Conservation (phyloP, 2,888 invertebrate species). For the Drosophila basisetae region DNA sequence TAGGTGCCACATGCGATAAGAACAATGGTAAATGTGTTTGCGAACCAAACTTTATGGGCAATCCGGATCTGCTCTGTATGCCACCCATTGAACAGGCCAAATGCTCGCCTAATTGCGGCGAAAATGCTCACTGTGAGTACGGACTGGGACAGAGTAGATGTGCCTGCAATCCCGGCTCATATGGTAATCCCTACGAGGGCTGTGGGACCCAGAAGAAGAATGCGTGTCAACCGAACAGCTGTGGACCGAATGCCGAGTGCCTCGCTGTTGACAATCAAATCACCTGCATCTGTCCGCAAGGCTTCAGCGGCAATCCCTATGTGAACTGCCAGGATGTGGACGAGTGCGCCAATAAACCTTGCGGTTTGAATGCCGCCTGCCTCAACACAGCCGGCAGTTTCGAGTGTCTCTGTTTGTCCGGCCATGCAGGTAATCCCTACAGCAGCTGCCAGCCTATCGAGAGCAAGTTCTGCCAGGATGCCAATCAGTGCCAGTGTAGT, state of each 20-base stretch:
- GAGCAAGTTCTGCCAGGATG: constrained; percentile 89
- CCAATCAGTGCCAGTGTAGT: constrained; percentile 89
- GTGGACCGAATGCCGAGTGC: constrained; percentile 93
- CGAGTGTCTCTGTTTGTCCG: constrained; percentile 94
- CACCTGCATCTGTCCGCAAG: constrained; percentile 93
- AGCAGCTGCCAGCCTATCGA: constrained; percentile 91
- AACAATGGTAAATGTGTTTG: constrained; percentile 93
- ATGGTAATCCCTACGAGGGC: constrained; percentile 94
- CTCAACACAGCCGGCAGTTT: constrained; percentile 95
- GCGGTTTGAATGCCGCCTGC: constrained; percentile 94
- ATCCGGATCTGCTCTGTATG: constrained; percentile 95
- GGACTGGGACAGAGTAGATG: constrained; percentile 90
- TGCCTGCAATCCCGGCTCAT: constrained; percentile 93
- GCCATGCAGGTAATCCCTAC: constrained; percentile 94
- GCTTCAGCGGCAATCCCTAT: constrained; percentile 94
- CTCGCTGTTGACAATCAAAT: constrained; percentile 90
- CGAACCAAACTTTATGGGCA: constrained; percentile 94
- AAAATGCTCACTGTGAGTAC: constrained; percentile 95
- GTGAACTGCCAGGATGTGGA: constrained; percentile 93
- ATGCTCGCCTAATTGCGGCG: constrained; percentile 92
- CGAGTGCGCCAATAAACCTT: constrained; percentile 92
- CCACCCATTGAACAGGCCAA: constrained; percentile 92
- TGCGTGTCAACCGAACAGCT: constrained; percentile 90
- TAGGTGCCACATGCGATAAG: constrained; percentile 94
- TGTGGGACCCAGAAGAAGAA: constrained; percentile 90